Conservation (phyloP, 2,797 vertebrate genomes). For the Pagetopsis macropterus region DNA sequence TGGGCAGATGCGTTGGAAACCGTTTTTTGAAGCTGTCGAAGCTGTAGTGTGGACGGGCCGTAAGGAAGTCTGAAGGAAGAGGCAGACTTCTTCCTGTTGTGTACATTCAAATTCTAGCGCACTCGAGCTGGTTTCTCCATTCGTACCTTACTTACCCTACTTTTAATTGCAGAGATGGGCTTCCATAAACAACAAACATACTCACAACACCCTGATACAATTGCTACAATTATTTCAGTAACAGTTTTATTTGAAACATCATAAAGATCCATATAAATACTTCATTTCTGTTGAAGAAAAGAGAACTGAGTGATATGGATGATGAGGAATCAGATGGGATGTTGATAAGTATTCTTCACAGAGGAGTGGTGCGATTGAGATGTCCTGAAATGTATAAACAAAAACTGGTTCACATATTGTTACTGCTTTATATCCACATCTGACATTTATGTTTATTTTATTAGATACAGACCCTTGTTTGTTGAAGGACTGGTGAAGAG, state of each 20-base stretch:
- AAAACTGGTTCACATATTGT: not conserved
- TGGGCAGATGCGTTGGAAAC: no score
- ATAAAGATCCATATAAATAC: not conserved
- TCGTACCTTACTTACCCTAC: no score
- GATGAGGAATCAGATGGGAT: not conserved
- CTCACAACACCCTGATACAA: not conserved
- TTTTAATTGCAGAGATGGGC: no score
- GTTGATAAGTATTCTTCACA: slow-evolving; percentile 10
- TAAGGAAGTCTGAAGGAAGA: no score
- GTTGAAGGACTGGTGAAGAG: not conserved
- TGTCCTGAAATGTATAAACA: slow-evolving; percentile 51
- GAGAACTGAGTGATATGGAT: not conserved
- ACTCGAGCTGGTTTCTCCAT: no score
- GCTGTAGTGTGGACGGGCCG: no score
- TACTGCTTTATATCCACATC: not conserved
- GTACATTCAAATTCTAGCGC: no score
- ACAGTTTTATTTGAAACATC: slow-evolving; percentile 24
- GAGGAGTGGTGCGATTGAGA: not conserved
- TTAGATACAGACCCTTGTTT: slow-evolving; percentile 36
- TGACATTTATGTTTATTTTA: not conserved
- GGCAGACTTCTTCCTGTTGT: no score
- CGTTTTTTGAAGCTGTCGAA: no score
- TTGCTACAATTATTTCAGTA: not conserved
- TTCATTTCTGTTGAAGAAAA: not conserved
- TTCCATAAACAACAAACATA: no score